Percentiles rank a stretch among this genome's conserved stretches.
Evolutionary conservation across 2,888 invertebrate genomes (phyloP).

Genomic region (Patella ulyssiponensis): DNA sequence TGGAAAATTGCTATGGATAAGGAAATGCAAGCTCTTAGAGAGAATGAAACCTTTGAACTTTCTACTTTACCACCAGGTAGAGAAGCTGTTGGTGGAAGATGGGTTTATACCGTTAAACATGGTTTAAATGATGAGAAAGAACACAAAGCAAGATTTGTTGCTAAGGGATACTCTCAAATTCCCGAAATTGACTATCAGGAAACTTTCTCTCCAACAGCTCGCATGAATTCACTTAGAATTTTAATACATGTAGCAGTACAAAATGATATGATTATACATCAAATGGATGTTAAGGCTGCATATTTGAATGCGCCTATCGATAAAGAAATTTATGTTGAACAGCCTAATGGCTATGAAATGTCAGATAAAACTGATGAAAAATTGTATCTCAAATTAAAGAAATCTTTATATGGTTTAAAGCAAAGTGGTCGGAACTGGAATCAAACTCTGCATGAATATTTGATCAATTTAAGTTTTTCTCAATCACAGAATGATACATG

Average conservation of each 20-base stretch:
- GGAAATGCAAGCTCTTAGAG: slow-evolving; percentile 16
- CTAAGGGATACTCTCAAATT: slow-evolving; percentile 19
- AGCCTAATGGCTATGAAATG: slow-evolving; percentile 22
- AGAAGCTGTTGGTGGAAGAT: slow-evolving; percentile 21
- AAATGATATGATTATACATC: slow-evolving; percentile 7
- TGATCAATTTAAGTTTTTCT: slow-evolving; percentile 11
- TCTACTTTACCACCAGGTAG: slow-evolving; percentile 17
- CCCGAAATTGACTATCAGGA: slow-evolving; percentile 24
- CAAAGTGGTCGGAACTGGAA: slow-evolving; percentile 11
- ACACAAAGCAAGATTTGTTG: slow-evolving; percentile 16
- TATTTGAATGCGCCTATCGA: slow-evolving; percentile 27
- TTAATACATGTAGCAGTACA: neutral
- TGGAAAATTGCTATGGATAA: slow-evolving; percentile 20
- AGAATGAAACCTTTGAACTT: slow-evolving; percentile 19
- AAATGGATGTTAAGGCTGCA: slow-evolving; percentile 24
- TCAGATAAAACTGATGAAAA: slow-evolving; percentile 14
- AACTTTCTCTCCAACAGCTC: slow-evolving; percentile 18
- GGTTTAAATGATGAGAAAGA: neutral
- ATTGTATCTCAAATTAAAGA: slow-evolving; percentile 17
- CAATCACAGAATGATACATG: neutral
- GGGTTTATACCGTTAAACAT: too few relatives aligned
- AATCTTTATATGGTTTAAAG: slow-evolving; percentile 23
- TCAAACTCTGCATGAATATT: slow-evolving; percentile 14
- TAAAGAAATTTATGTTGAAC: slow-evolving; percentile 24
- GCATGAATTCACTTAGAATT: slow-evolving; percentile 12